These are phyloP conservation scores for Leptopilina syphax DNA, from an alignment of 2,888 invertebrate species.

Conservation along the genomic window DNA sequence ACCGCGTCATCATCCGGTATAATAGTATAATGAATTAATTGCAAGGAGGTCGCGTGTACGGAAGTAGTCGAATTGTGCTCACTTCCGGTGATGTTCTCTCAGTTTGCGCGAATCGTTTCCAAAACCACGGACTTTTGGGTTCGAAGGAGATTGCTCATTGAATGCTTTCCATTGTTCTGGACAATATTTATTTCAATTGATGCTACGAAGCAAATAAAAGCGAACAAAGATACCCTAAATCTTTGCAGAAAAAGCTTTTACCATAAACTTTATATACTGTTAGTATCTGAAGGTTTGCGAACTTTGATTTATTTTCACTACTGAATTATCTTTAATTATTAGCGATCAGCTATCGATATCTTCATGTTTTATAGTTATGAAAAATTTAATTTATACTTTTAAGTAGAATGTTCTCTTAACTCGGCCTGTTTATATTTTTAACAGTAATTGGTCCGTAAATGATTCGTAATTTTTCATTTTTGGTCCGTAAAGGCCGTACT, in stretches of 20 bases:
- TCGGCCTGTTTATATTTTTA: no score
- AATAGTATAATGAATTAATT: conserved; percentile 74
- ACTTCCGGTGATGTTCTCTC: conserved; percentile 62
- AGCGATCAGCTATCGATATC: no score
- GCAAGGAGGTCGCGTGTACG: conserved; percentile 71
- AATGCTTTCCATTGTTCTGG: conserved; percentile 65
- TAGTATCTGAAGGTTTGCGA: background rate
- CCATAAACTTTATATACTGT: background rate
- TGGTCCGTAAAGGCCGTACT: no score
- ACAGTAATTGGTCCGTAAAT: no score
- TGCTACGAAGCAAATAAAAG: conserved; percentile 23
- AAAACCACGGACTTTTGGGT: conserved; percentile 60
- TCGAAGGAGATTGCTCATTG: conserved; percentile 49
- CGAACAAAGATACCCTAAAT: conserved; percentile 28
- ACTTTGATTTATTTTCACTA: background rate
- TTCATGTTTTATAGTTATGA: no score
- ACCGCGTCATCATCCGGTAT: conserved; percentile 37
- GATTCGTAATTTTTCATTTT: no score
- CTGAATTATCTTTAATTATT: no score
- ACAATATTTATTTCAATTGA: conserved; percentile 70
- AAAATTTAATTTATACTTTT: no score
- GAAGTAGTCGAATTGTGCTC: conserved; percentile 67
- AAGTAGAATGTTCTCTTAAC: no score
- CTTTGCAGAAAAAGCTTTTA: background rate
- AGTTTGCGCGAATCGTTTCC: conserved; percentile 59